phyloP scores from a whole-genome alignment of 2,888 invertebrate species.

The Sinelater perroti region DNA sequence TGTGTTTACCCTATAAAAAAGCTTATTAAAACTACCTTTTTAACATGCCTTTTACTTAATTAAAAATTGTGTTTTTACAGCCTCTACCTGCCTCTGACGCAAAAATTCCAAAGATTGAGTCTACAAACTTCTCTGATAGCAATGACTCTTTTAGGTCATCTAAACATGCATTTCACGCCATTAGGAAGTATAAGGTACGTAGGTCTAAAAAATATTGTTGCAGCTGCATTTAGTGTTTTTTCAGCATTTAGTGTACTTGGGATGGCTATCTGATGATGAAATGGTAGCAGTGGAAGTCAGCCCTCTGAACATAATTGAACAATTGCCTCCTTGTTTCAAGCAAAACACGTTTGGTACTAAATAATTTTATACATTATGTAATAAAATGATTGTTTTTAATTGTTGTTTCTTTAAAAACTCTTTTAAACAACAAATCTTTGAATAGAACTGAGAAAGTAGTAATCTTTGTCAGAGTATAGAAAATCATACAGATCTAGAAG shows the following conservation, averaged over 20 bases:
- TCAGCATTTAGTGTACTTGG: constrained; percentile 79
- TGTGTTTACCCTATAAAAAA: no score
- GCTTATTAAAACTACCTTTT: no score
- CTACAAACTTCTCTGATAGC: constrained; percentile 25
- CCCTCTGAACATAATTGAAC: constrained; percentile 73
- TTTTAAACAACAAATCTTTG: no score
- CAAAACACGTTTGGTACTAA: constrained; percentile 71
- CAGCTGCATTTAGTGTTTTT: constrained; percentile 47
- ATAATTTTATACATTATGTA: constrained; percentile 46
- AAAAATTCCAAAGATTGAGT: constrained; percentile 59
- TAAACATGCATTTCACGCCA: constrained; percentile 57
- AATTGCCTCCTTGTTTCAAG: constrained; percentile 75
- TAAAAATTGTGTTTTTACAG: constrained; percentile 49
- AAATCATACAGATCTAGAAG: no score
- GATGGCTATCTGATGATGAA: constrained; percentile 73
- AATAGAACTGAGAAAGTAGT: no score
- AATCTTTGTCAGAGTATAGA: no score
- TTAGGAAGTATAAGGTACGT: constrained; percentile 57
- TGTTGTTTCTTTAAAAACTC: no score
- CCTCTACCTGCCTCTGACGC: constrained; percentile 55
- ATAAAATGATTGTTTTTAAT: no score
- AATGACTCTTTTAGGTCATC: constrained; percentile 36
- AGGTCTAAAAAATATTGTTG: background rate
- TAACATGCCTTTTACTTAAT: no score
- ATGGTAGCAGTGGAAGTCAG: constrained; percentile 80